These are phyloP conservation scores for Crioceris asparagi DNA, from an alignment of 2,888 invertebrate species.

Conservation along the genomic window DNA sequence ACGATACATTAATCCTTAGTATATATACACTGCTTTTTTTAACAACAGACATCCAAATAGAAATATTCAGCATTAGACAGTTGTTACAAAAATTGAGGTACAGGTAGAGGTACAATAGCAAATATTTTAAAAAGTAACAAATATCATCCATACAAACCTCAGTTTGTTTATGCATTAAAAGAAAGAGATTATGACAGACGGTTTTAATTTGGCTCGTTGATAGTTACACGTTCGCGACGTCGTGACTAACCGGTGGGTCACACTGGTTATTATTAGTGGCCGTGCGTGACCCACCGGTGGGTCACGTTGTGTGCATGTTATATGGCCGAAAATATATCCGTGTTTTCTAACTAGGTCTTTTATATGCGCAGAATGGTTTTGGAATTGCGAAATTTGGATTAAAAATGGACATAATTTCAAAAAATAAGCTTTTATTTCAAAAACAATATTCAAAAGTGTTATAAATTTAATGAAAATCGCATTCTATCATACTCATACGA, in stretches of 20 bases:
- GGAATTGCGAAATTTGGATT: background rate
- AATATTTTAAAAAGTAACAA: too few relatives aligned
- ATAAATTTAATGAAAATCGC: background rate
- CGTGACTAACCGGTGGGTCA: slow-evolving; percentile 36
- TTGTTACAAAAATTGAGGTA: too few relatives aligned
- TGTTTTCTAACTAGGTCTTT: background rate
- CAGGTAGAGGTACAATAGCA: too few relatives aligned
- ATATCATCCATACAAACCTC: too few relatives aligned
- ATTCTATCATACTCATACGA: background rate
- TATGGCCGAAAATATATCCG: background rate
- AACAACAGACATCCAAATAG: too few relatives aligned
- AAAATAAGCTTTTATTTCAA: background rate
- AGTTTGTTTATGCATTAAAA: too few relatives aligned
- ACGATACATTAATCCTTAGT: too few relatives aligned
- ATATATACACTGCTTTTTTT: too few relatives aligned
- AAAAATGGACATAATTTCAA: background rate
- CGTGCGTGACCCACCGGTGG: background rate
- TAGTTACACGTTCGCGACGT: slow-evolving; percentile 3
- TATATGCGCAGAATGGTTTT: background rate
- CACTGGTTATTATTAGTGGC: slow-evolving; percentile 20
- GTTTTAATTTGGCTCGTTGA: too few relatives aligned
- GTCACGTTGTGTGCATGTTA: background rate
- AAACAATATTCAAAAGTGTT: background rate
- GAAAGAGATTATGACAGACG: too few relatives aligned
- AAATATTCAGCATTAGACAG: too few relatives aligned